These are phyloP conservation scores for Clusia tigrina DNA, from an alignment of 2,888 invertebrate genomes.

Conservation along the genomic window DNA sequence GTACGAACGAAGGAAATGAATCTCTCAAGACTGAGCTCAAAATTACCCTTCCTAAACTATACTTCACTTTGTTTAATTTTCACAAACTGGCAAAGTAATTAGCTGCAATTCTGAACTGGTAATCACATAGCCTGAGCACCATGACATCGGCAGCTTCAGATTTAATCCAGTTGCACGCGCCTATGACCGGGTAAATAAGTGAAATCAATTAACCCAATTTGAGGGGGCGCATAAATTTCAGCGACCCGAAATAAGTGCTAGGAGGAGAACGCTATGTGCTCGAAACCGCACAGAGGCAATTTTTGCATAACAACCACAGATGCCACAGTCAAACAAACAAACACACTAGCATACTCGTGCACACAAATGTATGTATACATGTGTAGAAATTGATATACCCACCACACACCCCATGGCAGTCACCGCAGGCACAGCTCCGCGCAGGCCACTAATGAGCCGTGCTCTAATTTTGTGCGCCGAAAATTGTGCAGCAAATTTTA, in stretches of 20 bases:
- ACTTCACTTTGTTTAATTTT: too few species aligned
- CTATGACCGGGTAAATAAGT: neutral
- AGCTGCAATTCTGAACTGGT: neutral
- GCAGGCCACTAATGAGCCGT: neutral
- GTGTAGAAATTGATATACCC: neutral
- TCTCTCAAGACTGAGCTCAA: too few species aligned
- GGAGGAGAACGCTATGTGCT: neutral
- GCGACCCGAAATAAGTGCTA: neutral
- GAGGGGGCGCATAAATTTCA: neutral
- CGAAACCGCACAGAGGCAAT: neutral
- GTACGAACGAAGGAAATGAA: too few species aligned
- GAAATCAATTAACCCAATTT: conserved; percentile 8
- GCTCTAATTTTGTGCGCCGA: neutral
- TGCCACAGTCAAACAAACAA: neutral
- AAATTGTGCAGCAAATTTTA: neutral
- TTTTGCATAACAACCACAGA: neutral
- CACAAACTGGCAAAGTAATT: neutral
- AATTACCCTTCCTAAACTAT: too few species aligned
- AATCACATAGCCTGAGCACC: neutral
- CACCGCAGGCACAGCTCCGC: neutral
- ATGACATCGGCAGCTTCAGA: neutral
- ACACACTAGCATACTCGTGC: neutral
- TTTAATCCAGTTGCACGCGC: neutral
- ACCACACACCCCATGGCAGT: neutral
- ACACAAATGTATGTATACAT: neutral